These are phyloP conservation scores for Garra rufa DNA, from an alignment of 2,113 vertebrate genomes.

Conservation along the genomic window DNA sequence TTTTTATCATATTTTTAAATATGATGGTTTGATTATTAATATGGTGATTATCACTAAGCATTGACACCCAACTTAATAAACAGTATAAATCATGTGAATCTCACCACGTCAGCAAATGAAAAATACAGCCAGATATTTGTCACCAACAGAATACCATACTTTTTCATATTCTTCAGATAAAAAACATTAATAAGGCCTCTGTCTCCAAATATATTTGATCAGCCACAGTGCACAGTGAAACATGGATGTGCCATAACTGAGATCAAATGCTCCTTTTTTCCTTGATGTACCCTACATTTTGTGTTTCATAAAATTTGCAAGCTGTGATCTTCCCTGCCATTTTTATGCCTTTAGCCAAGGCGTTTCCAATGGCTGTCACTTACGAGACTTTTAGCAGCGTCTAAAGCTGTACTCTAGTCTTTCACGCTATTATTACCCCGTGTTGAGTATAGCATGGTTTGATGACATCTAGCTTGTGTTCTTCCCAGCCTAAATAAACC, in stretches of 20 bases:
- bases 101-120: background rate
- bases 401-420: background rate
- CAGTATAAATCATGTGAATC: background rate
- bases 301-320: conserved; percentile 19
- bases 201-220: background rate
- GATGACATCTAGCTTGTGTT: conserved; percentile 55
- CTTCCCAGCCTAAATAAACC: conserved; percentile 74
- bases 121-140: background rate
- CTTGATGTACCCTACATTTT: background rate
- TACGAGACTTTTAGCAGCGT: background rate
- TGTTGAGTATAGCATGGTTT: conserved; percentile 6
- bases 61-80: background rate
- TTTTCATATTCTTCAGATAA: background rate
- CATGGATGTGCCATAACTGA: background rate
- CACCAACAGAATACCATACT: background rate
- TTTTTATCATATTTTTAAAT: too few species aligned
- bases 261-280: background rate
- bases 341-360: background rate
- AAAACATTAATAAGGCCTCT: background rate
- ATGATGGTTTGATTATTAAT: background rate
- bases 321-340: background rate
- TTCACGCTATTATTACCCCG: background rate
- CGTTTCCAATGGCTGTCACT: conserved; percentile 4
- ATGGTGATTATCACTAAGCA: background rate
- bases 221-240: background rate